Evolutionary conservation across 2,888 invertebrate genomes (phyloP).

Genomic region (Plebejus argus): DNA sequence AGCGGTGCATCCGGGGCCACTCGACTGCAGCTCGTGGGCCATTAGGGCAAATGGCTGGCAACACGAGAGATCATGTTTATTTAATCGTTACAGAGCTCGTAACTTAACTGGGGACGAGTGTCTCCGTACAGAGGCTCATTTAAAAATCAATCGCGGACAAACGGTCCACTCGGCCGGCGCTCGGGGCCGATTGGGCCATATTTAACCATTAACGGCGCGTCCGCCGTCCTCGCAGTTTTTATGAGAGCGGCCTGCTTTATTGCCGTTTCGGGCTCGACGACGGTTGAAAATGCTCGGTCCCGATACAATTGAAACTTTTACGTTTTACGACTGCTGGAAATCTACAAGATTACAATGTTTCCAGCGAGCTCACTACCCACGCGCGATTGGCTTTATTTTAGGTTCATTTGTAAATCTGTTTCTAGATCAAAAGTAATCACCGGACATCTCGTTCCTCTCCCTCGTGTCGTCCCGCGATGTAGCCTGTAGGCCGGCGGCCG

Average conservation of each 20-base stretch:
- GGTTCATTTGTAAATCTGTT: not conserved
- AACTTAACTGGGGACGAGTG: not conserved
- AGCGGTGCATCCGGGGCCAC: not conserved
- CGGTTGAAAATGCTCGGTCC: not conserved
- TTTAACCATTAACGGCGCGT: slow-evolving; percentile 14
- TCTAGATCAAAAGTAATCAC: not conserved
- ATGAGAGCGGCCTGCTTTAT: slow-evolving; percentile 4
- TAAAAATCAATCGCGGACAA: slow-evolving; percentile 4
- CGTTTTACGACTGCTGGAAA: not conserved
- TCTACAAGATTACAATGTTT: not conserved
- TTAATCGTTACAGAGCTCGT: not conserved
- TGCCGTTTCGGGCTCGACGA: not conserved
- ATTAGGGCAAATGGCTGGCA: not conserved
- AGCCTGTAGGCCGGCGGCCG: not conserved
- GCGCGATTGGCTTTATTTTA: not conserved
- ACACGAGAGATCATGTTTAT: slow-evolving; percentile 4
- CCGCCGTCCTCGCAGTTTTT: slow-evolving; percentile 11
- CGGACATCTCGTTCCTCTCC: not conserved
- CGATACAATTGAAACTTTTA: slow-evolving; percentile 6
- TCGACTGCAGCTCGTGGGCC: not conserved
- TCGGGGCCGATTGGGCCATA: slow-evolving; percentile 11
- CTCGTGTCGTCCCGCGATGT: not conserved
- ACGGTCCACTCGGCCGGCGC: not conserved
- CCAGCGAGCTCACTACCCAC: no score
- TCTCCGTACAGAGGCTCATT: not conserved